These are phyloP conservation scores for Limenitis arthemis DNA, from an alignment of 2,888 invertebrate genomes.

Conservation along the genomic window DNA sequence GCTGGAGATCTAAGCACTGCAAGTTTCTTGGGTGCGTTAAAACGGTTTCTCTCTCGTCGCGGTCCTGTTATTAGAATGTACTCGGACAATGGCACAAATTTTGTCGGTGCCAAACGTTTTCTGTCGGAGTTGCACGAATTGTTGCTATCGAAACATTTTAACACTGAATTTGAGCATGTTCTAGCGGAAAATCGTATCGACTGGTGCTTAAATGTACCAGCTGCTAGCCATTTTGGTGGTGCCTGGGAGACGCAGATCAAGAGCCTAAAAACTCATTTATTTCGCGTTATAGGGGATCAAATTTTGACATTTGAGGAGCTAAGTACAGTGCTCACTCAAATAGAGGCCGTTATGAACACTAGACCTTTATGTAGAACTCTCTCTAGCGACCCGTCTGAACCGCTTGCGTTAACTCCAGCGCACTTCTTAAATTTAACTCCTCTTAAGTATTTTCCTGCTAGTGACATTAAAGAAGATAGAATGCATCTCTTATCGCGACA, in stretches of 20 bases:
- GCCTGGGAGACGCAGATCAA: conserved; percentile 12
- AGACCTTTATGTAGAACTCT: conserved; percentile 12
- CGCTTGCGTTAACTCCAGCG: conserved; percentile 15
- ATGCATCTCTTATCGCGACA: conserved; percentile 6
- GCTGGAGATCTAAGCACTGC: conserved; percentile 3
- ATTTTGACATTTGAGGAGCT: conserved; percentile 16
- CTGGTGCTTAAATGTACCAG: conserved; percentile 10
- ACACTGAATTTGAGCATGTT: neutral
- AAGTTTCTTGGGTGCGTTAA: conserved; percentile 8
- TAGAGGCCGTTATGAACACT: conserved; percentile 15
- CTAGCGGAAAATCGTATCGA: neutral
- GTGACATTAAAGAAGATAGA: conserved; percentile 1
- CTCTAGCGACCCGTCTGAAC: conserved; percentile 14
- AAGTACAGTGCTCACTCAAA: conserved; percentile 11
- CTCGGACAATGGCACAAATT: conserved; percentile 16
- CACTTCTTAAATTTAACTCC: conserved; percentile 15
- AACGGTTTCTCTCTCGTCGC: conserved; percentile 14
- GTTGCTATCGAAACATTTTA: neutral
- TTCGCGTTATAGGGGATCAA: conserved; percentile 12
- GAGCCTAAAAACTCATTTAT: conserved; percentile 14
- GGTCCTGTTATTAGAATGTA: conserved; percentile 12
- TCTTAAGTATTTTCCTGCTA: conserved; percentile 8
- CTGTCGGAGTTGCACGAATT: neutral
- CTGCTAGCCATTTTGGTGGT: conserved; percentile 12
- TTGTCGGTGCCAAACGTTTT: conserved; percentile 4